Conservation (phyloP, 1,140 invertebrate species). For the Drosophila orena region DNA sequence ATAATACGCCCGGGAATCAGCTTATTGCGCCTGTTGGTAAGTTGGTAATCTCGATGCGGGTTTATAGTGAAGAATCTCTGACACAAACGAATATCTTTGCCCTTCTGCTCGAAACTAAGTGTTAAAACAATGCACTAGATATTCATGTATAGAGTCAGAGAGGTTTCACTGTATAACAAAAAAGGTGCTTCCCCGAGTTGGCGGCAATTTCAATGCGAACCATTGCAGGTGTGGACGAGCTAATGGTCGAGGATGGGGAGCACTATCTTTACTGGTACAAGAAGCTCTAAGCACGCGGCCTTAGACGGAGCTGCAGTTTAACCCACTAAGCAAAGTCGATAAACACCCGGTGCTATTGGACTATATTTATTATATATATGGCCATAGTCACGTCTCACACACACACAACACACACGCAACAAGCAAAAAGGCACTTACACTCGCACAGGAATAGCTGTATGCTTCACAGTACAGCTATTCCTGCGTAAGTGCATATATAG, state of each 20-base stretch:
- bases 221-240: slow-evolving; percentile 91
- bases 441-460: slow-evolving; percentile 4
- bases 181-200: background rate
- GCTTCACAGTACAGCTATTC: slow-evolving; percentile 1
- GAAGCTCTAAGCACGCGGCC: slow-evolving; percentile 89
- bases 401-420: slow-evolving; percentile 33
- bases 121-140: too few species aligned
- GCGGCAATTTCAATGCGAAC: background rate
- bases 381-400: slow-evolving; percentile 24
- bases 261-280: slow-evolving; percentile 96
- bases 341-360: slow-evolving; percentile 37
- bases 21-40: slow-evolving; percentile 93
- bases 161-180: background rate
- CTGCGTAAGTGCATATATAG: slow-evolving; percentile 41
- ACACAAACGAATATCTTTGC: background rate
- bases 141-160: background rate
- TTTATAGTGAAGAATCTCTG: background rate
- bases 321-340: slow-evolving; percentile 46
- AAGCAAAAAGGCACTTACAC: slow-evolving; percentile 4
- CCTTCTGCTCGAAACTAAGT: too few species aligned
- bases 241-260: slow-evolving; percentile 92
- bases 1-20: slow-evolving; percentile 92
- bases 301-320: slow-evolving; percentile 69
- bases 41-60: slow-evolving; percentile 35
- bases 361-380: slow-evolving; percentile 35